Evolutionary conservation across 1,140 invertebrate genomes (phyloP).

Genomic region (Mesaphorura yosii): DNA sequence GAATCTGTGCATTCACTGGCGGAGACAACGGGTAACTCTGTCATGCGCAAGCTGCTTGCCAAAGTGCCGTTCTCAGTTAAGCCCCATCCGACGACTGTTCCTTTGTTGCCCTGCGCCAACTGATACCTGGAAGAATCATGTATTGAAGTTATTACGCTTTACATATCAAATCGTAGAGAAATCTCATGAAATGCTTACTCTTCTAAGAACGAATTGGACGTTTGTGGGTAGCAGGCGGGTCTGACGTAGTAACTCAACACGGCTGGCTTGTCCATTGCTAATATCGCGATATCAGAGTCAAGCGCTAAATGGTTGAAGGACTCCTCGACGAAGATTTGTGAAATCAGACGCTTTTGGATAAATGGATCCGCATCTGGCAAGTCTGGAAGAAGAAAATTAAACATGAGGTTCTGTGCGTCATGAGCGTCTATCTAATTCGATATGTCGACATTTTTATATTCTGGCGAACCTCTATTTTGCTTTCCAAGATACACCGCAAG

Average conservation of each 20-base stretch:
- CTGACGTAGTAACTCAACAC: slow-evolving; percentile 26
- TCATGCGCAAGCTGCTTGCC: slow-evolving; percentile 16
- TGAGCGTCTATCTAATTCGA: not conserved
- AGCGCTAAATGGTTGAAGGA: slow-evolving; percentile 25
- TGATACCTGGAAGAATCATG: slow-evolving; percentile 14
- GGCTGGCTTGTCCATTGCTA: slow-evolving; percentile 22
- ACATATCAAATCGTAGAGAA: not conserved
- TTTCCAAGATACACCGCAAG: slow-evolving; percentile 26
- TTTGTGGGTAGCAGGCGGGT: slow-evolving; percentile 30
- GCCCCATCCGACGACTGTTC: slow-evolving; percentile 26
- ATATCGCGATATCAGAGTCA: slow-evolving; percentile 30
- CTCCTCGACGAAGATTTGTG: slow-evolving; percentile 27
- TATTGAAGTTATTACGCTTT: not conserved
- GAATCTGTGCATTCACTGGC: slow-evolving; percentile 22
- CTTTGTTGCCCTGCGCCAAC: slow-evolving; percentile 20
- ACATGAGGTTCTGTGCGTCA: too few species aligned
- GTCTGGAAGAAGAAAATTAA: slow-evolving; percentile 9
- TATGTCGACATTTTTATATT: not conserved
- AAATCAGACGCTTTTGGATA: slow-evolving; percentile 20
- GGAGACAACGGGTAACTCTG: slow-evolving; percentile 27
- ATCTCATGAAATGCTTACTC: slow-evolving; percentile 4
- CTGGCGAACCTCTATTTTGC: slow-evolving; percentile 24
- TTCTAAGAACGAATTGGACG: slow-evolving; percentile 27
- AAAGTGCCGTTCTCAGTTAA: slow-evolving; percentile 26
- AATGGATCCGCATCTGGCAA: slow-evolving; percentile 26